phyloP scores from a whole-genome alignment of 2,797 vertebrate species.

The Novumbra hubbsi region DNA sequence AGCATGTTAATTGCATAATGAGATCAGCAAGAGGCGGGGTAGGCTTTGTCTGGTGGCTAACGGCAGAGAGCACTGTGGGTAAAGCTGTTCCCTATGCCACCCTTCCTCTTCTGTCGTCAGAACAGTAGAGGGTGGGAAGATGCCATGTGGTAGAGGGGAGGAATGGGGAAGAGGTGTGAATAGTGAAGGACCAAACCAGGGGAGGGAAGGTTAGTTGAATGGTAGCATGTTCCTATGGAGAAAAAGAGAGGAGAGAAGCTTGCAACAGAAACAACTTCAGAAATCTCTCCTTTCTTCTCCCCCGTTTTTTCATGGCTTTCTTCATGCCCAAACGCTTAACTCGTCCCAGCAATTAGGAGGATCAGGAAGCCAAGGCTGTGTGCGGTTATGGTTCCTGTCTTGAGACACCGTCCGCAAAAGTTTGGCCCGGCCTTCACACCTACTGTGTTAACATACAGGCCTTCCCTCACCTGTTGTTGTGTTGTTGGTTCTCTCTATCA shows the following conservation, averaged over 20 bases:
- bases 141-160: conserved; percentile 21
- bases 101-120: neutral
- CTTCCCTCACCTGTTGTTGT: conserved; percentile 8
- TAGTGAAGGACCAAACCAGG: conserved; percentile 11
- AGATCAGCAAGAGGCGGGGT: conserved; percentile 61
- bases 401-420: conserved; percentile 42
- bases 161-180: conserved; percentile 40
- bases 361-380: conserved; percentile 30
- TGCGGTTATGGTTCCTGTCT: conserved; percentile 37
- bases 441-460: conserved; percentile 6
- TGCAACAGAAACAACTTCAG: neutral
- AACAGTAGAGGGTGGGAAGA: neutral
- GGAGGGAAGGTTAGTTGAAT: neutral
- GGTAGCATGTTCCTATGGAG: neutral
- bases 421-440: conserved; percentile 43
- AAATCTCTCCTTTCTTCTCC: neutral
- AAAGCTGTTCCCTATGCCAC: neutral
- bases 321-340: neutral
- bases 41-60: conserved; percentile 61
- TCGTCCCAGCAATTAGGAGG: neutral
- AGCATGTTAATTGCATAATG: conserved; percentile 80
- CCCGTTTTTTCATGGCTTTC: neutral
- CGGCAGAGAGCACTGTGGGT: conserved; percentile 18
- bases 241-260: neutral
- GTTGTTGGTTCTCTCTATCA: neutral